phyloP scores from a whole-genome alignment of 2,113 vertebrate genomes.

The Phrynosoma blainvillii region DNA sequence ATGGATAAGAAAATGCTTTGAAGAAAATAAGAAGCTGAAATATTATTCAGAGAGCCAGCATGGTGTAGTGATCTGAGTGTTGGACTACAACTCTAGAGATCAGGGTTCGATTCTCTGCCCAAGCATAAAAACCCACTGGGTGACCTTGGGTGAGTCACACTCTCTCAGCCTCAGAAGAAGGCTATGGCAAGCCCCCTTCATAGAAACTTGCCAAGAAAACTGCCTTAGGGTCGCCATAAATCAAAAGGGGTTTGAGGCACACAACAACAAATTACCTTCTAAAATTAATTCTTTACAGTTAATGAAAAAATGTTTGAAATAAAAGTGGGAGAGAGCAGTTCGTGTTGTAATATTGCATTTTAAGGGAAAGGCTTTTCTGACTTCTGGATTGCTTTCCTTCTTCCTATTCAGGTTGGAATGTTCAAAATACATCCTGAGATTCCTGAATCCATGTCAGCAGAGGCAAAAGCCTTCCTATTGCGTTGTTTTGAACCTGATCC shows the following conservation, averaged over 20 bases:
- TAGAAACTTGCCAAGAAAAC: too few relatives aligned
- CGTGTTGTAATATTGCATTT: not conserved
- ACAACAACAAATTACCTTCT: too few relatives aligned
- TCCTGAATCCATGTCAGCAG: slow-evolving; percentile 95
- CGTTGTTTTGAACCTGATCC: slow-evolving; percentile 97
- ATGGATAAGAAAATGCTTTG: slow-evolving; percentile 23
- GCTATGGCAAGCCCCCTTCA: too few relatives aligned
- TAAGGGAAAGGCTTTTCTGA: slow-evolving; percentile 27
- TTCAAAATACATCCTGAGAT: slow-evolving; percentile 99
- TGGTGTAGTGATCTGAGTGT: not conserved
- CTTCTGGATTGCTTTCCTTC: not conserved
- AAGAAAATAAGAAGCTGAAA: slow-evolving; percentile 12
- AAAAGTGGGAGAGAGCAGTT: not conserved
- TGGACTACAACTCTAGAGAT: too few relatives aligned
- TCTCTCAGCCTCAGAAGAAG: too few relatives aligned
- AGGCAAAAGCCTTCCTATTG: slow-evolving; percentile 95
- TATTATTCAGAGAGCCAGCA: not conserved
- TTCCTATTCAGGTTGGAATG: slow-evolving; percentile 90
- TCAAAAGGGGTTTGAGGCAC: too few relatives aligned
- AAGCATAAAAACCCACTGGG: too few relatives aligned
- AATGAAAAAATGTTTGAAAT: slow-evolving; percentile 4
- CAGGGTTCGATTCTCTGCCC: too few relatives aligned
- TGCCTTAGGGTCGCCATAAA: too few relatives aligned
- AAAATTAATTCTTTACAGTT: not conserved
- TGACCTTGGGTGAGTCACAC: too few relatives aligned